phyloP scores from a whole-genome alignment of 2,888 invertebrate species.

The Alcis repandata region DNA sequence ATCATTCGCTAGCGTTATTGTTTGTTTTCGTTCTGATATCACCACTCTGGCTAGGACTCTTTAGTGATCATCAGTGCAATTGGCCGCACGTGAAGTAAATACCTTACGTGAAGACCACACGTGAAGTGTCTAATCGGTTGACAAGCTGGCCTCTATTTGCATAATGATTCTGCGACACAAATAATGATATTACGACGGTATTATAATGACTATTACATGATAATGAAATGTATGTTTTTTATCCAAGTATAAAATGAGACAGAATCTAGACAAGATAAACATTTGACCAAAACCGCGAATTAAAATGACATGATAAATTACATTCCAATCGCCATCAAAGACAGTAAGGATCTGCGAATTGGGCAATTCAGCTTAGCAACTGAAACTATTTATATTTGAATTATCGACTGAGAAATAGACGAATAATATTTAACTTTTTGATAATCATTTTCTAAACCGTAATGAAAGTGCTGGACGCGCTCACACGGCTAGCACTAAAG shows the following conservation, averaged over 20 bases:
- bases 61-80: neutral
- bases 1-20: slow-evolving; percentile 60
- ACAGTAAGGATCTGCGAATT: neutral
- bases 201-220: neutral
- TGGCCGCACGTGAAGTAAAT: slow-evolving; percentile 1
- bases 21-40: slow-evolving; percentile 66
- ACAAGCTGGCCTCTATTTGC: slow-evolving; percentile 13
- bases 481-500: slow-evolving; percentile 22
- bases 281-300: neutral
- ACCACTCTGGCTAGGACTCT: slow-evolving; percentile 15
- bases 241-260: neutral
- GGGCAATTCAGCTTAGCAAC: no score
- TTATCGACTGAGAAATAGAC: neutral
- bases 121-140: slow-evolving; percentile 22
- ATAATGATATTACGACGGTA: slow-evolving; percentile 9
- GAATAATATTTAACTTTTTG: neutral
- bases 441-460: slow-evolving; percentile 6
- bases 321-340: neutral
- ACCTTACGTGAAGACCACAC: slow-evolving; percentile 12
- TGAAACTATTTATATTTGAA: no score
- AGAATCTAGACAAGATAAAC: neutral
- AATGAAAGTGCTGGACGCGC: slow-evolving; percentile 10
- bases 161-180: slow-evolving; percentile 5
- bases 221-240: neutral
- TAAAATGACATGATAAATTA: neutral